Evolutionary conservation across 2,888 invertebrate species (phyloP).

Genomic region (Sarcophaga carnaria): DNA sequence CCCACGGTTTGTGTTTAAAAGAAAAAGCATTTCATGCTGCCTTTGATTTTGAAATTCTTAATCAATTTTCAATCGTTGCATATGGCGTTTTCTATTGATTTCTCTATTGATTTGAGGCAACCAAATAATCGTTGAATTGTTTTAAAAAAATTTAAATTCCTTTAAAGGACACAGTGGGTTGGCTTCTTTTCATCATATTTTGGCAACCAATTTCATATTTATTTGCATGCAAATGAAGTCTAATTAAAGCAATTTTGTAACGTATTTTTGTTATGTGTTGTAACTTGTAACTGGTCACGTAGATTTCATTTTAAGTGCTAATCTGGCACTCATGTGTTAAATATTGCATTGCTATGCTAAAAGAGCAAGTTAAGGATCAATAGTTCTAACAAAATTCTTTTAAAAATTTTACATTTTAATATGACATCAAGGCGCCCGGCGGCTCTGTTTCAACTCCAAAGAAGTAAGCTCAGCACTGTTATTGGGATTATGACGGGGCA

Average conservation of each 20-base stretch:
- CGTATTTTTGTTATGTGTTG: conserved; percentile 35
- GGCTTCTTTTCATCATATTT: conserved; percentile 28
- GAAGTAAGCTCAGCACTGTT: no score
- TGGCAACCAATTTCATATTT: conserved; percentile 14
- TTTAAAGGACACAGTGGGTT: conserved; percentile 28
- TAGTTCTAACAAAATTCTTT: no score
- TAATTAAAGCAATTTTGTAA: conserved; percentile 32
- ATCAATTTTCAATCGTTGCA: conserved; percentile 67
- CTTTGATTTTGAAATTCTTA: conserved; percentile 45
- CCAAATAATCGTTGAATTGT: conserved; percentile 29
- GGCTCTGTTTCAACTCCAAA: no score
- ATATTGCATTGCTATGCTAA: no score
- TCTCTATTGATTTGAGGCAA: neutral
- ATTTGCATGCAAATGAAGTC: conserved; percentile 51
- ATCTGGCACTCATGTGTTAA: no score
- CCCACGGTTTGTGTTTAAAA: conserved; percentile 45
- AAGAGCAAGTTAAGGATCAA: no score
- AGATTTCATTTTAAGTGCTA: no score
- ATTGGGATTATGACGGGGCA: no score
- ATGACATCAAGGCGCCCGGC: no score
- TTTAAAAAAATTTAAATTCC: neutral
- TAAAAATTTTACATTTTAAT: no score
- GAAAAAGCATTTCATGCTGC: conserved; percentile 4
- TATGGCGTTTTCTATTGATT: conserved; percentile 55
- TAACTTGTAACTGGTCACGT: no score